Conservation (phyloP, 2,113 vertebrate species). For the Sisor rabdophorus region DNA sequence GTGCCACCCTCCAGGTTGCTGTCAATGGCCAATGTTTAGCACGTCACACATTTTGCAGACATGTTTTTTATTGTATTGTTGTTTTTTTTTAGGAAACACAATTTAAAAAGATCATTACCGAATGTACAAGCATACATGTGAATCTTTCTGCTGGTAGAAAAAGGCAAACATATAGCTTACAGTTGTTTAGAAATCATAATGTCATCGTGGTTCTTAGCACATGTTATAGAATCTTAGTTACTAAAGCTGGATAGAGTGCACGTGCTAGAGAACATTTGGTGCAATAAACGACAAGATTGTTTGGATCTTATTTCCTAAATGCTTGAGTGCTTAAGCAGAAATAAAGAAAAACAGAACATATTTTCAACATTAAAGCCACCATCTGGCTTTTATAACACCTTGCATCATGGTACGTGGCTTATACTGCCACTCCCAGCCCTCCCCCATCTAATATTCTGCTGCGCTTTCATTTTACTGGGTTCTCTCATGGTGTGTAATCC, state of each 20-base stretch:
- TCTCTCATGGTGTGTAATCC: constrained; percentile 45
- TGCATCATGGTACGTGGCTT: constrained; percentile 52
- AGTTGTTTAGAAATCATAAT: background rate
- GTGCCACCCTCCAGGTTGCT: constrained; percentile 66
- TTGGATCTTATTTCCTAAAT: constrained; percentile 50
- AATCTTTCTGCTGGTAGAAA: background rate
- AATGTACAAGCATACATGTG: background rate
- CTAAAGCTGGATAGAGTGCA: constrained; percentile 3
- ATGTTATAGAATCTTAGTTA: background rate
- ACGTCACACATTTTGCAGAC: constrained; percentile 45
- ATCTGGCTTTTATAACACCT: constrained; percentile 63
- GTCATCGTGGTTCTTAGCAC: background rate
- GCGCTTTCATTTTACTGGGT: constrained; percentile 36
- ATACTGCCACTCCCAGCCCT: constrained; percentile 19
- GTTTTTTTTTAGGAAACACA: constrained; percentile 2
- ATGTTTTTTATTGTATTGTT: constrained; percentile 14
- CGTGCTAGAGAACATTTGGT: constrained; percentile 33
- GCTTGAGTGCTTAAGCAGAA: constrained; percentile 58
- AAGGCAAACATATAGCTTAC: background rate
- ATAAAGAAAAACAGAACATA: constrained; percentile 57
- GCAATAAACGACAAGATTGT: constrained; percentile 44
- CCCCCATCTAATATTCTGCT: constrained; percentile 39
- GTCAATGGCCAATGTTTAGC: constrained; percentile 44
- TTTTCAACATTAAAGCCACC: constrained; percentile 54
- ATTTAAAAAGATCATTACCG: constrained; percentile 1